Evolutionary conservation across 2,888 invertebrate genomes (phyloP).

Genomic region (Frankliniella fusca): DNA sequence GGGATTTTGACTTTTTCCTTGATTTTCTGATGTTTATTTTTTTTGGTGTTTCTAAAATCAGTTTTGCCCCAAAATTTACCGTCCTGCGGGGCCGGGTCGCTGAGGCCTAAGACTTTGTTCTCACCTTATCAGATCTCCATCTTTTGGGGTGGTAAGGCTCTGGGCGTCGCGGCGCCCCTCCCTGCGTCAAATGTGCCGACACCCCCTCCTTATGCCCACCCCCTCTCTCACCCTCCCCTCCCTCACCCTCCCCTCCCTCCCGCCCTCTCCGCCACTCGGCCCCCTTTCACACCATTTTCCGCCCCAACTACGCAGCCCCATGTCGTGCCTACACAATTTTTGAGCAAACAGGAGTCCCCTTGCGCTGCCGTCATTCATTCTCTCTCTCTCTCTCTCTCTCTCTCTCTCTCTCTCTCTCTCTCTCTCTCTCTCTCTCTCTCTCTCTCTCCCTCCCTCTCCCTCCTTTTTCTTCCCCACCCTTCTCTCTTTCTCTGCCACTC

Average conservation of each 20-base stretch:
- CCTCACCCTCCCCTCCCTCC: background rate
- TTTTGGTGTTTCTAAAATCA: too few relatives aligned
- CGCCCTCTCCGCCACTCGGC: background rate
- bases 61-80: too few relatives aligned
- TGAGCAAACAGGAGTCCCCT: slow-evolving; percentile 1
- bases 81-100: too few relatives aligned
- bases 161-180: background rate
- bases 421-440: too few relatives aligned
- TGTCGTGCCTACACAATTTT: slow-evolving; percentile 12
- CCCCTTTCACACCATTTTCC: slow-evolving; percentile 10
- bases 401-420: too few relatives aligned
- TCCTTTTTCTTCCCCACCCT: too few relatives aligned
- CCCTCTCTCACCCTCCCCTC: background rate
- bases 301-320: background rate
- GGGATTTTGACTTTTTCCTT: too few relatives aligned
- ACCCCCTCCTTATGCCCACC: background rate
- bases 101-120: background rate
- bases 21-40: too few relatives aligned
- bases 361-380: background rate
- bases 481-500: too few relatives aligned
- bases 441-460: too few relatives aligned
- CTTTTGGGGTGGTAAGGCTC: background rate
- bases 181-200: background rate
- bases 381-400: background rate
- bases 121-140: slow-evolving; percentile 26